Evolutionary conservation across 2,797 vertebrate genomes (phyloP), one percentile per base, ranked within the genome.

Genomic region (Ambastaia sidthimunki): DNA sequence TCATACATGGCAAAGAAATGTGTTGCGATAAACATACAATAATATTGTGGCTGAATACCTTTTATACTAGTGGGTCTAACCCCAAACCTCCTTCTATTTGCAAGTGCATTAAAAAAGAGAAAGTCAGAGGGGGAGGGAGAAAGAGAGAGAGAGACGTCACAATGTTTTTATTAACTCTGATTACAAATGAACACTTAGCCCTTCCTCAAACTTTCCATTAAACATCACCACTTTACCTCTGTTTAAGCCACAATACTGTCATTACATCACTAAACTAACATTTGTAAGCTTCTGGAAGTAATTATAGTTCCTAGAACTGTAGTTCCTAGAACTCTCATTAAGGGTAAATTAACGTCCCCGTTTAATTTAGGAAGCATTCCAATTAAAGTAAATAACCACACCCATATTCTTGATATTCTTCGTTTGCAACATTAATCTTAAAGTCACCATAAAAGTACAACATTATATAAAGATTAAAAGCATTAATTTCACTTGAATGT

Each of bases 321-420:
- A 62, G 73, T 68, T 76, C 28, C 6, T 3, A 57, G 37, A 80
- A 85, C 80, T 71, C 87, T 86, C 79, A 7, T 76, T 85, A 82
- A 74, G 71, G 87, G 84, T 90, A 76, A 87, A 90, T 16, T 19
- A 37, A 68, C 5, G 7, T 66, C 47, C 37, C 31, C 25, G 28
- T 47, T 74, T 54, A 11, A 62, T 28, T 16, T 25, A 7, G 57
- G 34, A 67, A 54, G 21, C 23, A 48, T 65, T 34, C 67, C 62
- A 63, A 25, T 77, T 89, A 88, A 90, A 90, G 90, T 86, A 86
- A 86, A 87, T 59, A 81, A 83, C 47, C 78, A 68, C 82, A 76
- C 81, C 83, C 71, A 55, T 72, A 25, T 73, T 63, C 34, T 57
- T 21, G 37, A 62, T n/a, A n/a, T n/a, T n/a, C 41, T 52, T 52